Percentiles rank a stretch among this genome's conserved stretches.
These are phyloP conservation scores for Ptychodera flava DNA, from an alignment of 35 echinoderm and acorn worm genomes.

Conservation along the genomic window DNA sequence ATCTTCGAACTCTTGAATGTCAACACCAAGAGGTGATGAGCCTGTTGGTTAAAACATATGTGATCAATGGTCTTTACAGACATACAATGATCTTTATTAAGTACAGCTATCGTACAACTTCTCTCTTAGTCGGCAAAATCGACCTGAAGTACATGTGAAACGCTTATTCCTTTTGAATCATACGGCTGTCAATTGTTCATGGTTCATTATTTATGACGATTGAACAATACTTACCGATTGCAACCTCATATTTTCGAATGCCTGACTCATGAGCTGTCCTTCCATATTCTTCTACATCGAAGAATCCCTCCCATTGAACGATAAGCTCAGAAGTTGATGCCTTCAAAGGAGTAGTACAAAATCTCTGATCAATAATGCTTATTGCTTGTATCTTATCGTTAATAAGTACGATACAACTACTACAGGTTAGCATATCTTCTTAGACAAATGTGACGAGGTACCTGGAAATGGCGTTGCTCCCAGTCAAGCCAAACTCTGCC, in stretches of 20 bases:
- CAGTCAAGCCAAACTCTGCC: constrained; percentile 28
- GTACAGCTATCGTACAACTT: no score
- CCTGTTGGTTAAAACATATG: constrained; percentile 4
- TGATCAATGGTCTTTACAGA: no score
- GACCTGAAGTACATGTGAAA: no score
- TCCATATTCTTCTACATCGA: constrained; percentile 41
- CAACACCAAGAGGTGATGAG: constrained; percentile 2
- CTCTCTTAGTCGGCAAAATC: no score
- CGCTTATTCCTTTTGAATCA: no score
- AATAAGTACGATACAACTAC: no score
- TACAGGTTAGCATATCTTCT: no score
- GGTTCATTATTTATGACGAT: background rate
- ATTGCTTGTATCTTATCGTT: no score
- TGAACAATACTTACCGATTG: constrained; percentile 18
- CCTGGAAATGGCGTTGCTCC: background rate
- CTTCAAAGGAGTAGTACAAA: background rate
- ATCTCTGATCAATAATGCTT: no score
- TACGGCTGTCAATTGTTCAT: background rate
- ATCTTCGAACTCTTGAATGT: background rate
- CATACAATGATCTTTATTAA: no score
- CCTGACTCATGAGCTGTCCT: constrained; percentile 22
- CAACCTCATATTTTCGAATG: constrained; percentile 25
- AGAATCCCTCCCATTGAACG: constrained; percentile 9
- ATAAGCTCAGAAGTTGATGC: constrained; percentile 5
- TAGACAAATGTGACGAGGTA: no score